Base-by-base conservation (phyloP, 2,888 invertebrate species). In the Eudiplozoon nipponicum region DNA sequence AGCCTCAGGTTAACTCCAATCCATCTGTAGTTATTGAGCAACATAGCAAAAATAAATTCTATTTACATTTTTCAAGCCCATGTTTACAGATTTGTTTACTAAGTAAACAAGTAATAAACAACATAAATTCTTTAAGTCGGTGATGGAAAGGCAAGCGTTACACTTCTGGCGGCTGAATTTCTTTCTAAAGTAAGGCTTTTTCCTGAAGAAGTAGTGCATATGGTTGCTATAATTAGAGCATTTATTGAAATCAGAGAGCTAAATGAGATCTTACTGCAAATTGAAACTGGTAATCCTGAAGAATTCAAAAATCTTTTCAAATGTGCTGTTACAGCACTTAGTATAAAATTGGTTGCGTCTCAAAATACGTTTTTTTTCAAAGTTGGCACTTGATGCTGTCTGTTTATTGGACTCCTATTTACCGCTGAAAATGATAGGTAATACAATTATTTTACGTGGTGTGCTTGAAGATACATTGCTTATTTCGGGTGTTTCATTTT, bases 361-460 rank as follows among this genome's bases (percentile, higher is more conserved):
- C 86, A 94, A 57, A 78, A 77, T 54, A 74, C 71, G 31, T 80
- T 80, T 63, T n/a, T 98, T 98, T 61, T 71, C 84, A 22, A 71
- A 72, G 55, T 80, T 98, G 71, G 86, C 86, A 3, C 94, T 98
- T 0, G 81, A 90, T 53, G 90, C 94, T 34, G 94, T 98, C 1
- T 33, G 18, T 13, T 45, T 50, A 41, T 43, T 98, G 44, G 90
- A 90, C 55, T 71, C 72, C 23, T 64, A 81, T 15, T 61, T 94
- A 47, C 86, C 90, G 0, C 61, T 98, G 29, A 81, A 86, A 53
- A 94, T 94, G 90, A 94, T 94, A 55, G 94, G 94, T 40, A 78
- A 86, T 50, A 98, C 98, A 63, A 90, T 90, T 60, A 73, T 86
- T 2, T 62, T 61, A 46, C 67, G 67, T 45, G 68, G 68, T 19